Percentiles rank a stretch among this genome's conserved stretches.
These are phyloP conservation scores for Microchrysa polita DNA, from an alignment of 2,888 invertebrate species.

Conservation along the genomic window DNA sequence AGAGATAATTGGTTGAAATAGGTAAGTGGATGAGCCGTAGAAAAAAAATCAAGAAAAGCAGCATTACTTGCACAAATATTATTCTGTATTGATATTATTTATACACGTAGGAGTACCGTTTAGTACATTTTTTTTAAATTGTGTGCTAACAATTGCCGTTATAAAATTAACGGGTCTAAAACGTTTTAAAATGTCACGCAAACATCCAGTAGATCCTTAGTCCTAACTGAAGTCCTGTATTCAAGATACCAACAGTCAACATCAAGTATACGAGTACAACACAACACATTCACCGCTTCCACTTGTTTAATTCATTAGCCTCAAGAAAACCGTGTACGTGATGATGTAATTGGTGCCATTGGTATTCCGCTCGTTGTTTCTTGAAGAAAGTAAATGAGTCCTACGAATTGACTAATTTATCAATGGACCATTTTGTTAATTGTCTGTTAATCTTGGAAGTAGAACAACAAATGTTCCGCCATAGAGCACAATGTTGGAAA, in stretches of 20 bases:
- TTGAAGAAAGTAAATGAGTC: constrained; percentile 38
- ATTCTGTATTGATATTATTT: too few relatives aligned
- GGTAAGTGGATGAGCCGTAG: too few relatives aligned
- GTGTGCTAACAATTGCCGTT: too few relatives aligned
- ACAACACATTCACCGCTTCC: constrained; percentile 22
- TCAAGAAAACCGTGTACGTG: constrained; percentile 20
- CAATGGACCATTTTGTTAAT: constrained; percentile 40
- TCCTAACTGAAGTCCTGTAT: too few relatives aligned
- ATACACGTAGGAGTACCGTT: too few relatives aligned
- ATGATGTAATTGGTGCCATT: constrained; percentile 26
- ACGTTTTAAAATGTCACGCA: too few relatives aligned
- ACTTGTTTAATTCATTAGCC: constrained; percentile 8
- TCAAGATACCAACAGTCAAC: neutral
- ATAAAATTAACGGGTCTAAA: too few relatives aligned
- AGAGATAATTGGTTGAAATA: too few relatives aligned
- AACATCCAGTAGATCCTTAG: neutral
- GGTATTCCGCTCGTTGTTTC: neutral
- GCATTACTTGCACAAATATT: too few relatives aligned
- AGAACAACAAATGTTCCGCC: constrained; percentile 25
- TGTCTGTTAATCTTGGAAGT: constrained; percentile 43
- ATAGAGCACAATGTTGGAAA: neutral
- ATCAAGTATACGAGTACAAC: too few relatives aligned
- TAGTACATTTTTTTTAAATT: too few relatives aligned
- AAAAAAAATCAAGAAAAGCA: too few relatives aligned
- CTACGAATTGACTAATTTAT: constrained; percentile 40